phyloP scores from a whole-genome alignment of 2,888 invertebrate species.

The Atethmia centrago region DNA sequence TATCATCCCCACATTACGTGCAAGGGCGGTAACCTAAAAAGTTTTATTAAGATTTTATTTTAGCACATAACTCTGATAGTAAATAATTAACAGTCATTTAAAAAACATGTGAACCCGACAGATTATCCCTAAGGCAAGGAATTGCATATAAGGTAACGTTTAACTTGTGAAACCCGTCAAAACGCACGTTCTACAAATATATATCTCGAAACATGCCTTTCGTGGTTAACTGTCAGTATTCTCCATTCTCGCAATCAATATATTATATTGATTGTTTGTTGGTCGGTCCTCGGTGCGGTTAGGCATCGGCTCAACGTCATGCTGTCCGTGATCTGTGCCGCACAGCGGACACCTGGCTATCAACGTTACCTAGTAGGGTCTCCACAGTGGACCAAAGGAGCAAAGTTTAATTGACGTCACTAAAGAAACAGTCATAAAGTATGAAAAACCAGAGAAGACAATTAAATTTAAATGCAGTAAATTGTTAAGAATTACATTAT shows the following conservation, averaged over 20 bases:
- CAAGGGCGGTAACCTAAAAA: too few species aligned
- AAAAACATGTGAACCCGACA: background rate
- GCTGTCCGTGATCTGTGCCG: conserved; percentile 9
- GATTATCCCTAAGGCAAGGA: background rate
- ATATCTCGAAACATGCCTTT: background rate
- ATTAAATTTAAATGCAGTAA: too few species aligned
- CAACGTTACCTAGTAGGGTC: background rate
- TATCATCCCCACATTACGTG: too few species aligned
- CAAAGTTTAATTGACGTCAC: too few species aligned
- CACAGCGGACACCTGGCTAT: conserved; percentile 8
- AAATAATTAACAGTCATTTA: background rate
- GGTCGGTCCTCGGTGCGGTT: conserved; percentile 17
- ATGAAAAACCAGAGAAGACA: background rate
- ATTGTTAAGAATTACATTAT: too few species aligned
- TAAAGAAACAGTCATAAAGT: background rate
- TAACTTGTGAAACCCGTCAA: conserved; percentile 5
- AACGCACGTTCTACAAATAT: conserved; percentile 30
- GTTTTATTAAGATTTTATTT: too few species aligned
- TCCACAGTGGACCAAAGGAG: background rate
- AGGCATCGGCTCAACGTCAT: background rate
- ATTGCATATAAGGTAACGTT: background rate
- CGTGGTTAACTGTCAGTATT: conserved; percentile 4
- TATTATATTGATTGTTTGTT: conserved; percentile 43
- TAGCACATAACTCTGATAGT: background rate
- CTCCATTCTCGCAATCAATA: conserved; percentile 27